Evolutionary conservation across 1,140 invertebrate genomes (phyloP).

Genomic region (Trichonephila clavipes): DNA sequence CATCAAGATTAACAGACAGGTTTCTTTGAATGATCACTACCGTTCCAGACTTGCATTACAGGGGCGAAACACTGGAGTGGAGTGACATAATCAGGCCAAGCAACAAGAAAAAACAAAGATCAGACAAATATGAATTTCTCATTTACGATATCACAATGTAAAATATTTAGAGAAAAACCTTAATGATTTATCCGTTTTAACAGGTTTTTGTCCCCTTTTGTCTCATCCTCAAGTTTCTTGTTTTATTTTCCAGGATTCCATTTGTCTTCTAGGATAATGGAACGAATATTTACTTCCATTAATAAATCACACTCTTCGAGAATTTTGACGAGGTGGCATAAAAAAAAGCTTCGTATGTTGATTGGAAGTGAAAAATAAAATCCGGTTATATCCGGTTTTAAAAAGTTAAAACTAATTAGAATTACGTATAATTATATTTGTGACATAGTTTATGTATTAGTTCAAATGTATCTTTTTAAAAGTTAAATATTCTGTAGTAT

Average conservation of each 20-base stretch:
- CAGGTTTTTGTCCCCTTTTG: not conserved
- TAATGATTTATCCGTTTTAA: not conserved
- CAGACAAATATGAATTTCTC: not conserved
- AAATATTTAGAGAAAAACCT: not conserved
- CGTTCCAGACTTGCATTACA: not conserved
- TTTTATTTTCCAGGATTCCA: not conserved
- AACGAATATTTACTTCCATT: too few relatives aligned
- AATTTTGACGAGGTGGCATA: too few relatives aligned
- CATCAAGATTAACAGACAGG: not conserved
- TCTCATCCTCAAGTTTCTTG: not conserved
- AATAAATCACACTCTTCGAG: too few relatives aligned
- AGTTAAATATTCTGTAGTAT: too few relatives aligned
- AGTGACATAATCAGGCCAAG: slow-evolving; percentile 14
- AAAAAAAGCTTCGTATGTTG: too few relatives aligned
- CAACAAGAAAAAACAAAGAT: not conserved
- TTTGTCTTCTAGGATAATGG: not conserved
- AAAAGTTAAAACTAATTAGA: too few relatives aligned
- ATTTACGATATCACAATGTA: not conserved
- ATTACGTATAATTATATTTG: too few relatives aligned
- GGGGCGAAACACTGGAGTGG: not conserved
- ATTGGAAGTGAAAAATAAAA: too few relatives aligned
- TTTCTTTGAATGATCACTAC: not conserved
- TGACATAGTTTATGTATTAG: too few relatives aligned
- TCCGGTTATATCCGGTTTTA: too few relatives aligned
- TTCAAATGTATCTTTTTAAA: too few relatives aligned